phyloP scores from a whole-genome alignment of 1,140 invertebrate species.

The Lamellibrachia luymesi region DNA sequence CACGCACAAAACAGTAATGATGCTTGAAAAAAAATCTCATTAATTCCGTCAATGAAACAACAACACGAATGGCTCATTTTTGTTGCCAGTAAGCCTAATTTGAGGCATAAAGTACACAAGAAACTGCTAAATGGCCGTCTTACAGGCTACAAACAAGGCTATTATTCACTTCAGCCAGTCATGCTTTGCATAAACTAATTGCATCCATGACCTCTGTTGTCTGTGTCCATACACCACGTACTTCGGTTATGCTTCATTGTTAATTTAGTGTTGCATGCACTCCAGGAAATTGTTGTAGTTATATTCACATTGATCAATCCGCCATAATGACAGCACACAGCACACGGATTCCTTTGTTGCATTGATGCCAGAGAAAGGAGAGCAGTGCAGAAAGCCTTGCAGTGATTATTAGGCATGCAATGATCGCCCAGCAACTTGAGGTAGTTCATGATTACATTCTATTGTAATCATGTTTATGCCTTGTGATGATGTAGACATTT shows the following conservation, averaged over 20 bases:
- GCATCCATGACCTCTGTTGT: background rate
- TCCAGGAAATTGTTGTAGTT: background rate
- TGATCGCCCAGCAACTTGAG: background rate
- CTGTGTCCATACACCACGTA: background rate
- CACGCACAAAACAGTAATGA: background rate
- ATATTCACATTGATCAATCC: background rate
- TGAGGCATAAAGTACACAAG: background rate
- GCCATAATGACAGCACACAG: background rate
- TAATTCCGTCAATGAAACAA: background rate
- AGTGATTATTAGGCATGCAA: background rate
- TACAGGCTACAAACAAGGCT: background rate
- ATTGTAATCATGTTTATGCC: background rate
- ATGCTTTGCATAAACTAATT: background rate
- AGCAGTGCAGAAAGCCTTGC: background rate
- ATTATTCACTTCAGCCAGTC: background rate
- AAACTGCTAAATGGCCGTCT: background rate
- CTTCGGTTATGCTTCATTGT: background rate
- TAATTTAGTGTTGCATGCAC: background rate
- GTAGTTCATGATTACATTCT: background rate
- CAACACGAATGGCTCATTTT: background rate
- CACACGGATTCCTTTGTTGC: background rate
- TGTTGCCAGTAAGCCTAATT: conserved; percentile 1
- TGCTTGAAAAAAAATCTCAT: background rate
- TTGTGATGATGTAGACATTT: background rate
- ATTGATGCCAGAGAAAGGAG: background rate